A percentile compares a stretch with the other conserved stretches of the same genome.
Evolutionary conservation across 2,113 vertebrate species (phyloP).

Genomic region (Gallinago paraguaiae): DNA sequence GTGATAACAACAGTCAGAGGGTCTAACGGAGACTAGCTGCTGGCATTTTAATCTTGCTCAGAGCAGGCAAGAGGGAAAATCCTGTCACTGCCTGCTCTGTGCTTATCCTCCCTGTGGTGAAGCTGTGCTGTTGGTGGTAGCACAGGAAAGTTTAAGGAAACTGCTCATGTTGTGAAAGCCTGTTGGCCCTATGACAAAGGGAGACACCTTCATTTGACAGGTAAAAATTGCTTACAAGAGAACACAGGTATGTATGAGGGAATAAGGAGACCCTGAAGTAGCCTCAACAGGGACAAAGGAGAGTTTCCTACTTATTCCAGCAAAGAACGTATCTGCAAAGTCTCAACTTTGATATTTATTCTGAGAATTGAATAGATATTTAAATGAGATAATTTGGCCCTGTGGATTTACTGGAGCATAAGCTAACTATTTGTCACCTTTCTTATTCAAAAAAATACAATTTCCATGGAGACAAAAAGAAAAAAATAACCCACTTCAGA

Average conservation of each 20-base stretch:
- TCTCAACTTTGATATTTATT: slow-evolving; percentile 41
- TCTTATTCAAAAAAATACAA: neutral
- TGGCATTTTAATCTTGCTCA: slow-evolving; percentile 57
- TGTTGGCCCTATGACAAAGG: slow-evolving; percentile 60
- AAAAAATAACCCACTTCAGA: neutral
- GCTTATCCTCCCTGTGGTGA: slow-evolving; percentile 18
- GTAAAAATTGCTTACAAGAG: slow-evolving; percentile 66
- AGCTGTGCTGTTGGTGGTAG: neutral
- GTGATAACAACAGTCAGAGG: slow-evolving; percentile 50
- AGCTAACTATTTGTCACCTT: slow-evolving; percentile 4
- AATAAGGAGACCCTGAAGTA: slow-evolving; percentile 19
- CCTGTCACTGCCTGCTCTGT: neutral
- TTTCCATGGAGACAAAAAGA: slow-evolving; percentile 59
- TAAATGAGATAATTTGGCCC: slow-evolving; percentile 24
- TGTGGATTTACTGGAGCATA: slow-evolving; percentile 27
- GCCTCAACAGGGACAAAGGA: neutral
- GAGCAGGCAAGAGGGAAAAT: slow-evolving; percentile 28
- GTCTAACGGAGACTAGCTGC: slow-evolving; percentile 29
- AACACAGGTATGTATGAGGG: slow-evolving; percentile 48
- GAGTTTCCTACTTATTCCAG: neutral
- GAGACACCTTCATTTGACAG: slow-evolving; percentile 63
- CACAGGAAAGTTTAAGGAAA: neutral
- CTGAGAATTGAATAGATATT: slow-evolving; percentile 34
- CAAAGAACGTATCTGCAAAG: neutral
- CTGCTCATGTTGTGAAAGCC: neutral